These are phyloP conservation scores for Globodera rostochiensis DNA, from an alignment of 1,140 invertebrate species.

Conservation along the genomic window DNA sequence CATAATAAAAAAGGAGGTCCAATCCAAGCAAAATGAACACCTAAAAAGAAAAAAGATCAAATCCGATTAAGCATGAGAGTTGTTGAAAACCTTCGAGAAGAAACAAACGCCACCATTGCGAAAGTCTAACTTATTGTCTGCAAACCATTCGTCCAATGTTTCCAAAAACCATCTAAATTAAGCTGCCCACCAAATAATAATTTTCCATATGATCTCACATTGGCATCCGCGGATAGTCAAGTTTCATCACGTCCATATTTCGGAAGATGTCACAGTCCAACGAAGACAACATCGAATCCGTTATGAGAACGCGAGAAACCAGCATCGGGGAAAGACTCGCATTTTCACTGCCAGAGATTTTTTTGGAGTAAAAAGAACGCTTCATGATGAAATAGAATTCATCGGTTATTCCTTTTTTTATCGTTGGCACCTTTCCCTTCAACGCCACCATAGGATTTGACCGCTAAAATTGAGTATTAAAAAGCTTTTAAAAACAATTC, in stretches of 20 bases:
- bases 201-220: not conserved
- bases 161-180: slow-evolving; percentile 24
- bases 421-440: not conserved
- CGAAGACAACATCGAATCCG: slow-evolving; percentile 17
- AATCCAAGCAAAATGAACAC: slow-evolving; percentile 20
- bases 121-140: not conserved
- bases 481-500: not conserved
- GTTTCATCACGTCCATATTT: slow-evolving; percentile 2
- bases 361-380: not conserved
- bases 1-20: slow-evolving; percentile 25
- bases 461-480: slow-evolving; percentile 4
- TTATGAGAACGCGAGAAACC: not conserved
- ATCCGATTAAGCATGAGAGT: not conserved
- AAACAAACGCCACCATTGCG: slow-evolving; percentile 3
- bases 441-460: not conserved
- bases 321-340: too few relatives aligned
- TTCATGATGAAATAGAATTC: slow-evolving; percentile 10
- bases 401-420: not conserved
- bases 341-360: not conserved
- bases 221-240: slow-evolving; percentile 21
- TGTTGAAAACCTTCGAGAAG: not conserved
- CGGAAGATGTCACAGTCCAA: slow-evolving; percentile 12
- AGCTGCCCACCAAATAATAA: not conserved
- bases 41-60: not conserved
- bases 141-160: slow-evolving; percentile 21